A percentile compares a stretch with the other conserved stretches of the same genome.
Conservation (phyloP, 2,113 vertebrate species). For the Trematomus loennbergii region DNA sequence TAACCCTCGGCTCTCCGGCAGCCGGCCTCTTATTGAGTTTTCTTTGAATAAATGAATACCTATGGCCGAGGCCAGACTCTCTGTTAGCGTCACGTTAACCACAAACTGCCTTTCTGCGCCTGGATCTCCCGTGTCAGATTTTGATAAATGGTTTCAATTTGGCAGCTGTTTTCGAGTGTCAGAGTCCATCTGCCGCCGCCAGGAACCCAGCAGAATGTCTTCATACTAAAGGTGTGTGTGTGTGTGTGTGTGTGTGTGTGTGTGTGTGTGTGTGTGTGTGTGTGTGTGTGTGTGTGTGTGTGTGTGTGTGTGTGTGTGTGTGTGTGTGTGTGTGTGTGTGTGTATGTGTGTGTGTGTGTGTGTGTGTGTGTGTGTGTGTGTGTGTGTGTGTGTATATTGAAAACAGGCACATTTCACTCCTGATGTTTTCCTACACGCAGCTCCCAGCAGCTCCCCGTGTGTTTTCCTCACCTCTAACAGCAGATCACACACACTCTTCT, state of each 20-base stretch:
- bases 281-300: too few species aligned
- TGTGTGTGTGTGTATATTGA: constrained; percentile 15
- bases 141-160: constrained; percentile 90
- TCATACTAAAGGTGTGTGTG: too few species aligned
- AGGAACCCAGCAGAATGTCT: too few species aligned
- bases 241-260: too few species aligned
- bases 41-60: constrained; percentile 84
- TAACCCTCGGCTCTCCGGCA: constrained; percentile 39
- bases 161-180: constrained; percentile 86
- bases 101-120: constrained; percentile 86
- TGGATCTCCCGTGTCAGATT: constrained; percentile 85
- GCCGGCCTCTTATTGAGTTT: constrained; percentile 77
- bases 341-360: too few species aligned
- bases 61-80: constrained; percentile 72
- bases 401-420: constrained; percentile 19
- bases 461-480: constrained; percentile 18
- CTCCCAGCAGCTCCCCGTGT: constrained; percentile 19
- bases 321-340: too few species aligned
- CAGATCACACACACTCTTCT: constrained; percentile 16
- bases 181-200: constrained; percentile 78
- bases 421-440: constrained; percentile 18
- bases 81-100: constrained; percentile 87
- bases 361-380: not conserved
- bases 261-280: too few species aligned
- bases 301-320: too few species aligned